Base-by-base conservation (phyloP, 2,888 invertebrate genomes). In the Rhopalosiphum nymphaeae region DNA sequence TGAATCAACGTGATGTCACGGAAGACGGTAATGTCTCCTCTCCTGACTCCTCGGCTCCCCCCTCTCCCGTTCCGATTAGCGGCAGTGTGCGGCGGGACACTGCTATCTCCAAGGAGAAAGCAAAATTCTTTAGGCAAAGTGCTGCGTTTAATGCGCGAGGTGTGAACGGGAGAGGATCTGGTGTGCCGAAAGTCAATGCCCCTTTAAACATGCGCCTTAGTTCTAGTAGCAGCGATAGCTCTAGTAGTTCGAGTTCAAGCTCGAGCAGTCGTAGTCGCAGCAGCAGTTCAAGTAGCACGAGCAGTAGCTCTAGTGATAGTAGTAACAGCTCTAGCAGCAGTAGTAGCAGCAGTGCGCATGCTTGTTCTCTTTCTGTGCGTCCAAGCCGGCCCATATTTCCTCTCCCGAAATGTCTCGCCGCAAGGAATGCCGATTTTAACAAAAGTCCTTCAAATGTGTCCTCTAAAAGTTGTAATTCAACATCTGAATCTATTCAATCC, bases 61-160 rank as follows among this genome's bases (percentile, higher is more conserved):
- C 94, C 95, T 95, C 95, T 95, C 94, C 95, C 95, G 95, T 95
- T 95, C 95, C 95, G 95, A 95, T 95, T 95, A 95, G 95, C 95
- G 95, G 95, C 95, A 96, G 96, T 96, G 96, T 96, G 96, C 96
- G 96, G 95, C 96, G 96, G 95, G 96, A 97, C 95, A 97, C 97
- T 95, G 97, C 97, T 96, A 98, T 98, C 97, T 98, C 98, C 95
- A 98, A 98, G 96, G 98, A 98, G 96, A 98, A 98, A 96, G 98
- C 98, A 96, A 98, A 98, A 96, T 98, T 98, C 96, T 98, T 98
- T 96, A 97, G 98, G 96, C 97, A 97, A 96, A 98, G 98, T 95
- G 98, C 97, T 93, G 94, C 94, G 94, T 98, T 98, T 96, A 98
- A 98, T 96, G 97, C 97, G 95, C 95, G 95, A 95, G 95, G 95